Conservation (phyloP, 2,113 vertebrate species). For the Drymodes brunneopygia region DNA sequence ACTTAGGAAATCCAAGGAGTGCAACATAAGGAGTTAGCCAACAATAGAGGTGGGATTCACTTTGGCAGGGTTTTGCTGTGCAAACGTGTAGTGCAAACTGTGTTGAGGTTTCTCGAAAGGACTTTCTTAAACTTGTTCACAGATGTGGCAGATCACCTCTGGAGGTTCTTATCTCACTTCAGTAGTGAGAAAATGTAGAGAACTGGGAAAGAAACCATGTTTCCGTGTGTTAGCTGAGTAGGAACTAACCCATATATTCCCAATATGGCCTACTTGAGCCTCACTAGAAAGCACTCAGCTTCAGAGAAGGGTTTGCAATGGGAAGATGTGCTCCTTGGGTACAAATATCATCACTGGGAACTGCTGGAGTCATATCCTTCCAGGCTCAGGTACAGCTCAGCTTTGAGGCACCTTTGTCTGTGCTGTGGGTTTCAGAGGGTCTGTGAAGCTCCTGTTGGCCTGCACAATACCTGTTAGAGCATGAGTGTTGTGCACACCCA, state of each 20-base stretch:
- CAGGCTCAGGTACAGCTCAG: background rate
- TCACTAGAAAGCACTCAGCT: background rate
- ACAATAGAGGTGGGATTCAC: background rate
- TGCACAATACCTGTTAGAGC: background rate
- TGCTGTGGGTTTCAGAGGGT: background rate
- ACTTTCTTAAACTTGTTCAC: background rate
- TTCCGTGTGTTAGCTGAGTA: background rate
- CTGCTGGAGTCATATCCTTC: background rate
- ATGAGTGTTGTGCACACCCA: rapidly evolving
- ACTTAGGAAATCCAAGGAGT: background rate
- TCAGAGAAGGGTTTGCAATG: background rate
- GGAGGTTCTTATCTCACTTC: background rate
- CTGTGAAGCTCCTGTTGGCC: background rate
- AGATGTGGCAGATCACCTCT: background rate
- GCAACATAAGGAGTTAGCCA: background rate
- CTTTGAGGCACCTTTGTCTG: background rate
- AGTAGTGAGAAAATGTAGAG: background rate
- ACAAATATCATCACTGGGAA: background rate
- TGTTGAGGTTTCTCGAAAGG: background rate
- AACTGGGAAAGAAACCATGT: background rate
- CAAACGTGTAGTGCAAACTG: background rate
- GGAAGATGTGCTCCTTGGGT: background rate
- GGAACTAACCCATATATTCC: background rate
- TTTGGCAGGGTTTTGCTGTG: background rate
- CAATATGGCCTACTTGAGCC: background rate